Evolutionary conservation across 2,888 invertebrate species (phyloP), one percentile per base, ranked within the genome.

Genomic region (Blastobasis adustella): DNA sequence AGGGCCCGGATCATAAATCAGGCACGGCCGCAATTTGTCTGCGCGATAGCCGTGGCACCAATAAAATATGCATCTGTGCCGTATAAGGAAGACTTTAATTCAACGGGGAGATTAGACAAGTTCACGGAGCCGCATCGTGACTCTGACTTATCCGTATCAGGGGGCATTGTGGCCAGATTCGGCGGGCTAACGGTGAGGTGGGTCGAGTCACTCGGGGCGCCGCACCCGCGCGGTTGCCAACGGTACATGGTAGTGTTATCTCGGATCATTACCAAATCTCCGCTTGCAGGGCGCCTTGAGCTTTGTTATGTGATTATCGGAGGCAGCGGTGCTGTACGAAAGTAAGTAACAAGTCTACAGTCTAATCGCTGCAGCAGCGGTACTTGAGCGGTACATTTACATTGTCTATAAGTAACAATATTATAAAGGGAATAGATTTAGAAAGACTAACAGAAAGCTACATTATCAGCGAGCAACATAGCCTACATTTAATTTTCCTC

Each of bases 91-190:
- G 72, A 67, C 68, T 77, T 77, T 82, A 79, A 80, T 79, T 79
- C 78, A 76, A 69, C 63, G 63, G 62, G 60, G 71, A 81, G 81
- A 82, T 83, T 82, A 83, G 54, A 54, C 51, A 54, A 54, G 54
- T 54, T 75, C 72, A 70, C 75, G 72, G 73, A 72, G 73, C 71
- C 66, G 73, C 71, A 79, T 85, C 83, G 85, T 86, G 84, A 86
- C 84, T 85, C 42, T 37, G 39, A 49, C 79, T 82, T 84, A 83
- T 82, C 80, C 81, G 77, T 81, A 82, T 82, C 80, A 79, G 73
- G 76, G 73, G 71, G 77, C 76, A 83, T 82, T 82, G 83, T 80
- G 79, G 76, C 82, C 82, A 84, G 86, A 85, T 87, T 87, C 82
- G 83, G 84, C 73, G 85, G 77, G 73, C 67, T 81, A 82, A 82